Evolutionary conservation across 2,888 invertebrate genomes (phyloP).

Genomic region (Lasioglossum zephyrum): DNA sequence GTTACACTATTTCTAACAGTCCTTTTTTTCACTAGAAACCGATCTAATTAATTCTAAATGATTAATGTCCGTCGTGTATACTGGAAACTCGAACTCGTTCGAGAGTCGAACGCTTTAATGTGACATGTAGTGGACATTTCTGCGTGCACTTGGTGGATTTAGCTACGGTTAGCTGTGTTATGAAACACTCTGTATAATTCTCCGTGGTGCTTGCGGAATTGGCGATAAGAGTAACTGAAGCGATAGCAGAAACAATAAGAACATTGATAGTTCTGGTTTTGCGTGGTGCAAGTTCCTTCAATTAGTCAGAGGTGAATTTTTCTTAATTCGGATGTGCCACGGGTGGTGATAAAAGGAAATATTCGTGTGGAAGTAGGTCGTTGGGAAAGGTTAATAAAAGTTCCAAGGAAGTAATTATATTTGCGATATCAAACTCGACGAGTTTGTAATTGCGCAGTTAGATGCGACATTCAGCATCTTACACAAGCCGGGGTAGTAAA

Average conservation of each 20-base stretch:
- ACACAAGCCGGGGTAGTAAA: not conserved
- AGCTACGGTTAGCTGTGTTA: not conserved
- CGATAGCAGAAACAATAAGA: not conserved
- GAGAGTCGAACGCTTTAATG: not conserved
- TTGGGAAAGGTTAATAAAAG: not conserved
- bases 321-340: not conserved
- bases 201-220: not conserved
- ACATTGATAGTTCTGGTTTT: not conserved
- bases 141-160: not conserved
- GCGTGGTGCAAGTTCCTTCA: not conserved
- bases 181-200: not conserved
- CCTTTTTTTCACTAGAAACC: not conserved
- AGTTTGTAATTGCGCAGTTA: not conserved
- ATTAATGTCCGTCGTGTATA: not conserved
- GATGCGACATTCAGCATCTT: not conserved
- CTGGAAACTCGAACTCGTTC: not conserved
- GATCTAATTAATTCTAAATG: not conserved
- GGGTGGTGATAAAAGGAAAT: not conserved
- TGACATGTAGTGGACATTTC: constrained; percentile 5
- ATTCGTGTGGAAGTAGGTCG: not conserved
- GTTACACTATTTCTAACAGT: not conserved
- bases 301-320: not conserved
- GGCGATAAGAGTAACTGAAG: not conserved
- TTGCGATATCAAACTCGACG: not conserved
- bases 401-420: not conserved